Base-by-base conservation (phyloP, 2,797 vertebrate species). In the Manis crassicaudata region DNA sequence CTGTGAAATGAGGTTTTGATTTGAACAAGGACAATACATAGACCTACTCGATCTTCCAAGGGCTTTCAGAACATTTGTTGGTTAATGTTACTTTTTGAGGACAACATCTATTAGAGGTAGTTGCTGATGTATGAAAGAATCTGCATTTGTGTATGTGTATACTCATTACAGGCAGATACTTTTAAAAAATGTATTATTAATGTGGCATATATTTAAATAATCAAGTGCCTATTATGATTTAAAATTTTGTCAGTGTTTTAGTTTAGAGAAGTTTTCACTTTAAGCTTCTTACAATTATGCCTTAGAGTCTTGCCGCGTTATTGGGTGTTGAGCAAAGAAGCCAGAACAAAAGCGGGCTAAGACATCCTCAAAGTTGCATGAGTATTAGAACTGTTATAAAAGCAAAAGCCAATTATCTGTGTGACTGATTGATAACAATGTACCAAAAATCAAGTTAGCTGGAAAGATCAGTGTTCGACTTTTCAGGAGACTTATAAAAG, bases 341-440 rank as follows among this genome's bases (percentile, higher is more conserved):
- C 17, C 88, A 95, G 52, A 88, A 92, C 68, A 93, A 88, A 95
- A 92, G 18, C 76, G 29, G 4, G 32, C 27, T 50, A 50, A 67
- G 40, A 96, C 80, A 80, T 92, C 88, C 62, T 90, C 70, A 68
- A 96, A 97, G 68, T 95, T 37, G 68, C 56, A 63, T 50, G 32
- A 80, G 29, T 58, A 40, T 83, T 94, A 94, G 73, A 95, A 84
- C 65, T 90, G 50, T 77, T 97, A 86, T 54, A 95, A 96, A 95
- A 82, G 54, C 46, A 62, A 87, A 96, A 90, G 76, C 84, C 82
- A 95, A 70, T 95, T 97, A 81, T 7, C 77, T 77, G 65, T 3
- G 0, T 95, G 96, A 97, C 89, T 97, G 94, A 97, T 76, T 92
- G 95, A 79, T 96, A 92, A 91, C 10, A 92, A 68, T 56, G 90